A percentile compares a stretch with the other conserved stretches of the same genome.
Conservation (phyloP, 2,113 vertebrate genomes). For the Salvelinus namaycush region DNA sequence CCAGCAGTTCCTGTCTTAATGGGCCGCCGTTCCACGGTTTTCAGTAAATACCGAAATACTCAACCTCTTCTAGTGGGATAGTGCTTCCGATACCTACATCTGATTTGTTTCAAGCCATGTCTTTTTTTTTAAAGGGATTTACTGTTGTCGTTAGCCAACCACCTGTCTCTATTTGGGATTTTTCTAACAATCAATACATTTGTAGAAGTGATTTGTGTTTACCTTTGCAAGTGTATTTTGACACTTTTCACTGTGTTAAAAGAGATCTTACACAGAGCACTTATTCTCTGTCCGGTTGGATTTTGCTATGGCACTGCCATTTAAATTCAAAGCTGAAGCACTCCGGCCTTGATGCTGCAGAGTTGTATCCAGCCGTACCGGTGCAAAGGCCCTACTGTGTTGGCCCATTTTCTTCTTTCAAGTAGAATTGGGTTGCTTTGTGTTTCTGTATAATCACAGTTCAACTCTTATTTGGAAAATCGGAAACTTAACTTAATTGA, state of each 20-base stretch:
- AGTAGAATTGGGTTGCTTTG: not conserved
- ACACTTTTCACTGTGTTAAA: constrained; percentile 38
- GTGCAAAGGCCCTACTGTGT: constrained; percentile 24
- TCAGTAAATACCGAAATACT: constrained; percentile 9
- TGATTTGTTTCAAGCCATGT: constrained; percentile 12
- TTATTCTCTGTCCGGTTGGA: constrained; percentile 42
- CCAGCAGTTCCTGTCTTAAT: constrained; percentile 30
- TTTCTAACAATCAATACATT: not conserved
- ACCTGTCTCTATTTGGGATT: not conserved
- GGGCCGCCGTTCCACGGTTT: constrained; percentile 36
- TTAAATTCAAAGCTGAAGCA: constrained; percentile 42
- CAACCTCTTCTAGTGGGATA: constrained; percentile 25
- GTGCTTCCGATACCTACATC: not conserved
- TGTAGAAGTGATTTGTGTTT: constrained; percentile 31
- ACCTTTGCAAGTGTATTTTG: constrained; percentile 63
- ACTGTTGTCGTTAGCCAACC: not conserved
- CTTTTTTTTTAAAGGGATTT: not conserved
- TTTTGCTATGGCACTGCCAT: constrained; percentile 46
- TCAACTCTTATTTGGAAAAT: not conserved
- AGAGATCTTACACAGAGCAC: constrained; percentile 52
- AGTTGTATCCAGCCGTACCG: constrained; percentile 26
- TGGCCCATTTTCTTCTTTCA: not conserved
- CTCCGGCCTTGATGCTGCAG: constrained; percentile 13
- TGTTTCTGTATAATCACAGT: not conserved
- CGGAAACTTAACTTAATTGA: not conserved